A percentile compares a stretch with the other conserved stretches of the same genome.
Conservation (phyloP, 2,113 vertebrate genomes). For the Plestiodon gilberti region DNA sequence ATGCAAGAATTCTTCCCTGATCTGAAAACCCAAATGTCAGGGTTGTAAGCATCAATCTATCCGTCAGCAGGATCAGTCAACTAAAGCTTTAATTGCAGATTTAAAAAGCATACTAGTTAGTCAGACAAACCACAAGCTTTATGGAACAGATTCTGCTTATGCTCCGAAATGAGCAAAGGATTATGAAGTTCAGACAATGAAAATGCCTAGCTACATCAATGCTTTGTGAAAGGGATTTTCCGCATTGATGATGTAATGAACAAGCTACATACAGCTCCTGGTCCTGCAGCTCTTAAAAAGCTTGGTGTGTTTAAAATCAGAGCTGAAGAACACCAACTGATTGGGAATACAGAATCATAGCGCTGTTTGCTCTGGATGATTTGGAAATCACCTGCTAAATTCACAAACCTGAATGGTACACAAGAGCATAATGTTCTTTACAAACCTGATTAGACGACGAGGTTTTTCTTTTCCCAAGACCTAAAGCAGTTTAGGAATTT, state of each 20-base stretch:
- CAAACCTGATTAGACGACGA: not conserved
- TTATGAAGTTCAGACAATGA: not conserved
- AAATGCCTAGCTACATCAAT: not conserved
- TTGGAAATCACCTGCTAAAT: not conserved
- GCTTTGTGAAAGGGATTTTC: slow-evolving; percentile 1
- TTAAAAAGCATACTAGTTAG: not conserved
- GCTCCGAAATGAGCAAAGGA: not conserved
- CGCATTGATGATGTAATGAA: not conserved
- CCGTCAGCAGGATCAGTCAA: not conserved
- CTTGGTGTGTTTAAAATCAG: not conserved
- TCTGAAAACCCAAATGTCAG: not conserved
- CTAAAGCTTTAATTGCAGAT: not conserved
- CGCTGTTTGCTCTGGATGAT: not conserved
- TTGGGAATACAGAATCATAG: not conserved
- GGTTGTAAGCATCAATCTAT: not conserved
- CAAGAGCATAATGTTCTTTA: not conserved
- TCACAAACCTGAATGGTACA: too few relatives aligned
- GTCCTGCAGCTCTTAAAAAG: not conserved
- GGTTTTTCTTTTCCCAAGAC: not conserved
- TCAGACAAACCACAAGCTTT: not conserved
- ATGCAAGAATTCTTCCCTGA: not conserved
- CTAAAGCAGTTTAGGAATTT: not conserved
- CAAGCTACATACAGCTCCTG: not conserved
- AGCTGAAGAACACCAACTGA: not conserved
- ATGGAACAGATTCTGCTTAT: not conserved